Base-by-base conservation (phyloP, 2,888 invertebrate species). In the Leptarthrus brevirostris region DNA sequence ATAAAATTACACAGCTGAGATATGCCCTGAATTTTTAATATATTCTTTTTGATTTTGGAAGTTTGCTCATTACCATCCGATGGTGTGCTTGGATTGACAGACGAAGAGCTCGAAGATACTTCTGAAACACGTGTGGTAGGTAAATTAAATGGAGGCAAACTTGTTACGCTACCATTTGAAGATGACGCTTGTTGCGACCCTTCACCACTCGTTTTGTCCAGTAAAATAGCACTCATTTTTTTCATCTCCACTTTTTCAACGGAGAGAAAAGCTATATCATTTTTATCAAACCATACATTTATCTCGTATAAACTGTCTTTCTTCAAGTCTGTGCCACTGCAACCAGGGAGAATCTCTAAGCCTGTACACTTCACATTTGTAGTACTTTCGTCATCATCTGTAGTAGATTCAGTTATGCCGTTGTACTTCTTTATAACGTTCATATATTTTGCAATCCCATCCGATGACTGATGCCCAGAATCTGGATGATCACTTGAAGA, bases 1-100 rank as follows among this genome's bases (percentile, higher is more conserved):
- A 79, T 78, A 72, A 78, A 79, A 26, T 75, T 77, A 53, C 79
- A 79, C 14, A 79, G 61, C 24, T 77, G 77, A 14, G 77, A 72
- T 56, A 77, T 75, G 22, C 78, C 78, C 20, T 75, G 20, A 14
- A 79, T 74, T 8, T 75, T 77, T 20, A 78, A 76, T 26, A 76
- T 77, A 5, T 8, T 72, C 47, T 74, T 75, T 53, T 74, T 71
- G 30, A 56, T 72, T 44, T 14, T 47, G 6, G 72, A 26, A 24
- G 12, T 72, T 52, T 54, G 53, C 22, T 74, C 70, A 12, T 58
- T 66, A n/a, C n/a, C n/a, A 56, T 69, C 74, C 22, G 16, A 8
- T 49, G 49, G 64, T 72, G 66, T 75, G 74, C 74, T 74, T 72
- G 73, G 76, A 72, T 71, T 77, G 69, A 22, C 70, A 20, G 24